phyloP scores from a whole-genome alignment of 2,797 vertebrate genomes.

The Knipowitschia caucasica region DNA sequence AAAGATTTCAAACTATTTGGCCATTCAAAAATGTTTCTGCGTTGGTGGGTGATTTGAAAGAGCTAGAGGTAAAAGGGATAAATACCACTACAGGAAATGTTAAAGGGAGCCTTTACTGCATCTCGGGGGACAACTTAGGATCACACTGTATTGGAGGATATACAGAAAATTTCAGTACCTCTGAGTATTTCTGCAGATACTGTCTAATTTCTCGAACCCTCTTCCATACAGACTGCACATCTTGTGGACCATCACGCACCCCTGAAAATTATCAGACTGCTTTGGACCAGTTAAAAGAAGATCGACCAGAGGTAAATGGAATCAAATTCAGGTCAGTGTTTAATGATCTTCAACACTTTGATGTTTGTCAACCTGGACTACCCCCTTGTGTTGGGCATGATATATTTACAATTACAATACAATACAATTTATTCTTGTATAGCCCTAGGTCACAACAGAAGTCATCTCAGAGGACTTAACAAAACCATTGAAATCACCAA shows the following conservation, averaged over 20 bases:
- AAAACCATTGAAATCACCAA: too few species aligned
- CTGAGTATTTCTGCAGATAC: slow-evolving; percentile 10
- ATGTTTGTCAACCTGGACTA: slow-evolving; percentile 17
- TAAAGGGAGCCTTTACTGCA: slow-evolving; percentile 7
- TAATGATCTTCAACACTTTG: slow-evolving; percentile 12
- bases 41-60: neutral
- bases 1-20: slow-evolving; percentile 3
- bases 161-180: slow-evolving; percentile 5
- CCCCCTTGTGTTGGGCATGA: slow-evolving; percentile 18
- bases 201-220: slow-evolving; percentile 6
- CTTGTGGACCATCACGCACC: neutral
- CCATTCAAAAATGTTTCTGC: slow-evolving; percentile 5
- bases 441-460: too few species aligned
- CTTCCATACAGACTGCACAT: slow-evolving; percentile 2
- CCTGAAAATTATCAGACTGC: neutral
- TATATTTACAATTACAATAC: too few species aligned
- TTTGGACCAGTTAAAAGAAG: neutral
- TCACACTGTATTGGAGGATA: slow-evolving; percentile 1
- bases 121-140: slow-evolving; percentile 4
- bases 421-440: too few species aligned
- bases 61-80: slow-evolving; percentile 9
- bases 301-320: neutral
- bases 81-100: neutral
- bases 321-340: slow-evolving; percentile 12
- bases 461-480: too few species aligned